phyloP scores from a whole-genome alignment of 2,797 vertebrate species.

The Rhodeus uyekii region DNA sequence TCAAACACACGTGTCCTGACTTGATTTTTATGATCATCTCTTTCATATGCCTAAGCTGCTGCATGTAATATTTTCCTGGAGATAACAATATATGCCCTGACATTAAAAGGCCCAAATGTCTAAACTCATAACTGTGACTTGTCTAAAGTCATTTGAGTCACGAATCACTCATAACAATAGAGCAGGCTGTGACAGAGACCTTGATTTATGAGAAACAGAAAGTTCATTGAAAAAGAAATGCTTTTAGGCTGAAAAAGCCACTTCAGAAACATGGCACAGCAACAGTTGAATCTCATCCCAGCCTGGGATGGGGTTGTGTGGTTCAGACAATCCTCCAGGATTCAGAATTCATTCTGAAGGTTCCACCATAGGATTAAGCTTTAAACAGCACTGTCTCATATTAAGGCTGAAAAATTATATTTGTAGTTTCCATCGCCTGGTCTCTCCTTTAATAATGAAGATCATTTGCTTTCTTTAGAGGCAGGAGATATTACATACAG shows the following conservation, averaged over 20 bases:
- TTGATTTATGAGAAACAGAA: conserved; percentile 2
- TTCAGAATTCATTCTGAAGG: conserved; percentile 48
- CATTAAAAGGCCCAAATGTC: conserved; percentile 44
- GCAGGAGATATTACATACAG: conserved; percentile 67
- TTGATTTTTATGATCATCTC: conserved; percentile 26
- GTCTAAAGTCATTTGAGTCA: conserved; percentile 11
- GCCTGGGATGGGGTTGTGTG: conserved; percentile 34
- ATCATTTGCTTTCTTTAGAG: conserved; percentile 64
- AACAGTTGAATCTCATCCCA: conserved; percentile 27
- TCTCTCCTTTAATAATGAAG: conserved; percentile 73
- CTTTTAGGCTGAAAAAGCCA: conserved; percentile 33
- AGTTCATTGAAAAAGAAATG: conserved; percentile 16
- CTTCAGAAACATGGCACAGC: conserved; percentile 38
- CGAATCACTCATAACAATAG: conserved; percentile 23
- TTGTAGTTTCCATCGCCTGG: conserved; percentile 56
- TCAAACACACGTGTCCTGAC: conserved; percentile 29
- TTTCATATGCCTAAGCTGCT: conserved; percentile 36
- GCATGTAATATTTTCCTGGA: conserved; percentile 41
- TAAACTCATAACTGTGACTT: conserved; percentile 4
- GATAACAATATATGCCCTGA: conserved; percentile 32
- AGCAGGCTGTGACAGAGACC: not conserved
- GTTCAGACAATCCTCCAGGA: conserved; percentile 46
- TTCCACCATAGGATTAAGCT: conserved; percentile 49
- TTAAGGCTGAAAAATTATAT: conserved; percentile 70
- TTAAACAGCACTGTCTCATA: conserved; percentile 59